Evolutionary conservation across 2,113 vertebrate species (phyloP).

Genomic region (Alethe diademata): DNA sequence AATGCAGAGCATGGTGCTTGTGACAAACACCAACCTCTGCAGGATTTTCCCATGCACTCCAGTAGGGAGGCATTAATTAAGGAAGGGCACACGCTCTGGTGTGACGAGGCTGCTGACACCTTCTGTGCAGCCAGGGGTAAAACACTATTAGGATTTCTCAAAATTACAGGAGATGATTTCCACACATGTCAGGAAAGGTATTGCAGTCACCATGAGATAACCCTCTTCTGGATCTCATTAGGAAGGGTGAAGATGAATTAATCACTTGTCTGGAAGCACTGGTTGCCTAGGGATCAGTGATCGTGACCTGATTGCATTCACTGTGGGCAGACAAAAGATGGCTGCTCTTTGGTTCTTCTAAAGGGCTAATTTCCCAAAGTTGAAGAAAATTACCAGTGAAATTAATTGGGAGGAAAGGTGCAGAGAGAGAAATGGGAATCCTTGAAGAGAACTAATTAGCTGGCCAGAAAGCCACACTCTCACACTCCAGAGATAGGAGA

Average conservation of each 20-base stretch:
- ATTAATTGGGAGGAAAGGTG: conserved; percentile 39
- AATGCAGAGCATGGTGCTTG: background rate
- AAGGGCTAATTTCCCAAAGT: conserved; percentile 11
- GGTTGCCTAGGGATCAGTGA: background rate
- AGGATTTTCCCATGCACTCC: background rate
- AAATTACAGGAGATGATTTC: background rate
- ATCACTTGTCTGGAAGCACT: background rate
- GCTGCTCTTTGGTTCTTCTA: background rate
- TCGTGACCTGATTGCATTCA: background rate
- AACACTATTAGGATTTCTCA: background rate
- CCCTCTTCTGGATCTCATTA: conserved; percentile 4
- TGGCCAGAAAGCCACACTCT: background rate
- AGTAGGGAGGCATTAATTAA: background rate
- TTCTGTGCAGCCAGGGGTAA: background rate
- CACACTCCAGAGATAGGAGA: background rate
- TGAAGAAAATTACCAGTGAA: conserved; percentile 19
- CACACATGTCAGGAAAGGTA: background rate
- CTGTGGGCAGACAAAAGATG: background rate
- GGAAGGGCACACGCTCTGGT: background rate
- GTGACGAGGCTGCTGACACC: background rate
- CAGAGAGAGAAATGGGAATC: background rate
- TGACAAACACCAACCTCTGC: background rate
- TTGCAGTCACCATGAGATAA: background rate
- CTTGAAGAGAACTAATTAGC: conserved; percentile 17
- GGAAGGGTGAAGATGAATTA: conserved; percentile 27